Evolutionary conservation across 1,140 invertebrate genomes (phyloP).

Genomic region (Periplaneta americana): DNA sequence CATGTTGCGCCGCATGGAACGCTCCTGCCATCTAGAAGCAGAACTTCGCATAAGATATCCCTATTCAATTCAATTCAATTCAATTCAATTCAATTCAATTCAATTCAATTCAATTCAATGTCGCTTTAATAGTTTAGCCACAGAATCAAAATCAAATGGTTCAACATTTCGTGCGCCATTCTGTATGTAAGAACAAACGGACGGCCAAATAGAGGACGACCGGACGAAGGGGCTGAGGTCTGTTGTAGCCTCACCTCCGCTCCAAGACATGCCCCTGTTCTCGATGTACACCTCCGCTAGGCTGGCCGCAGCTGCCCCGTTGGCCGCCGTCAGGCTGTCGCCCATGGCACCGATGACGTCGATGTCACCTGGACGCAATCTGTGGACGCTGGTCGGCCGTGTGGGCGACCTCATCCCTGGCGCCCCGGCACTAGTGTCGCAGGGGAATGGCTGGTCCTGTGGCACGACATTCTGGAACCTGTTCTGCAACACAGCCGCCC

Average conservation of each 20-base stretch:
- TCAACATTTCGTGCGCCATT: too few relatives aligned
- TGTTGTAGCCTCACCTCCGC: background rate
- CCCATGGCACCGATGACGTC: slow-evolving; percentile 40
- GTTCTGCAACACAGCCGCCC: background rate
- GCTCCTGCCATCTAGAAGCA: too few relatives aligned
- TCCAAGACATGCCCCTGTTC: slow-evolving; percentile 8
- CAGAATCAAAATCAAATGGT: too few relatives aligned
- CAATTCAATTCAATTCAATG: too few relatives aligned
- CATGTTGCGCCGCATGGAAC: too few relatives aligned
- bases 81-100: too few relatives aligned
- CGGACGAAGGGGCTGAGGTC: too few relatives aligned
- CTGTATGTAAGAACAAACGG: too few relatives aligned
- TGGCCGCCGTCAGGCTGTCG: slow-evolving; percentile 39
- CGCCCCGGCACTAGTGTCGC: background rate
- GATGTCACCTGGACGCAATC: slow-evolving; percentile 35
- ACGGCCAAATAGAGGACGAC: too few relatives aligned
- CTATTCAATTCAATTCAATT: too few relatives aligned
- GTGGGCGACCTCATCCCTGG: background rate
- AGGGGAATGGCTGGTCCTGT: background rate
- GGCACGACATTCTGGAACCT: background rate
- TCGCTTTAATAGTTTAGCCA: too few relatives aligned
- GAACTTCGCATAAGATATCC: too few relatives aligned
- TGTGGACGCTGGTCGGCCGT: slow-evolving; percentile 28
- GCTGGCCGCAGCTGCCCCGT: slow-evolving; percentile 30
- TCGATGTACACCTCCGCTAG: background rate